These are phyloP conservation scores for Sinocyclocheilus grahami DNA, from an alignment of 2,113 vertebrate species.

Conservation along the genomic window DNA sequence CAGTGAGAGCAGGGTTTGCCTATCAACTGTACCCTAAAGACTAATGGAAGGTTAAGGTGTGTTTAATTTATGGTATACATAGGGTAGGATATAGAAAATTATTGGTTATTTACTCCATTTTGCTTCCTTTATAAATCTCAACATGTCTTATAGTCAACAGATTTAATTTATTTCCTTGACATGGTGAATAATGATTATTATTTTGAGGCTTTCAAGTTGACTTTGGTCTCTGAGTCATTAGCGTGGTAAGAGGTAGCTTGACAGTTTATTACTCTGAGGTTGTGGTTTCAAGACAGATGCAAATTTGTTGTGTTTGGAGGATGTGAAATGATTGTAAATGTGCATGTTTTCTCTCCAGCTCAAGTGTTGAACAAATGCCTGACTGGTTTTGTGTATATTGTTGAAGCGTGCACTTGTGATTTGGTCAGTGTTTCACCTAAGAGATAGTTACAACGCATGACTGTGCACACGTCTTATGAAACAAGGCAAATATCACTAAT, in stretches of 20 bases:
- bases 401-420: conserved; percentile 6
- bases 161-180: conserved; percentile 43
- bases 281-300: conserved; percentile 32
- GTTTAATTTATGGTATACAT: conserved; percentile 42
- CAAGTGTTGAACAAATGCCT: conserved; percentile 9
- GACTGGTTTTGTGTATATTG: conserved; percentile 34
- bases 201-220: conserved; percentile 42
- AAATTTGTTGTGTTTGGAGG: conserved; percentile 23
- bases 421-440: neutral
- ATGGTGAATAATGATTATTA: conserved; percentile 53
- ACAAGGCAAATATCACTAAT: neutral
- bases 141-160: conserved; percentile 26
- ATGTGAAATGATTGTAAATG: conserved; percentile 48
- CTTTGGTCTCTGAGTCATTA: conserved; percentile 28
- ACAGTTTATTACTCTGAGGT: conserved; percentile 40
- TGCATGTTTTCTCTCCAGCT: conserved; percentile 36
- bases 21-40: conserved; percentile 36
- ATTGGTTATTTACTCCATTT: conserved; percentile 14
- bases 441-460: neutral
- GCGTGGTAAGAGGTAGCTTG: conserved; percentile 27
- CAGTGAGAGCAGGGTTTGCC: conserved; percentile 16
- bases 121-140: conserved; percentile 28
- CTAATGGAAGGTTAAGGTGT: conserved; percentile 34
- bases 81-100: conserved; percentile 39
- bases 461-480: neutral